Conservation (phyloP, 2,113 vertebrate species). For the Cyrtonyx montezumae region DNA sequence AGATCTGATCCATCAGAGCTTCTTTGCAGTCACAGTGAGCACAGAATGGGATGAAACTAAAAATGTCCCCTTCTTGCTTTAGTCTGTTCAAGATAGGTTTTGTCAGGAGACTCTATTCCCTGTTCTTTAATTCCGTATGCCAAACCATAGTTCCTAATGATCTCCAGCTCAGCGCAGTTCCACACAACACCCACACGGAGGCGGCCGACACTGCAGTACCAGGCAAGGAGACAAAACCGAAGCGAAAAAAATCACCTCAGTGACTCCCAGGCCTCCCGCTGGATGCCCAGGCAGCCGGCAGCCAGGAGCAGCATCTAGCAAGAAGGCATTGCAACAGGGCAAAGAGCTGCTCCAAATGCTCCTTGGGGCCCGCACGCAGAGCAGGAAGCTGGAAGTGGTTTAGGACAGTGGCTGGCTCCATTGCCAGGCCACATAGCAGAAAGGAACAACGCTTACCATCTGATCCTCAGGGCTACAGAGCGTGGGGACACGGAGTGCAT, state of each 20-base stretch:
- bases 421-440: not conserved
- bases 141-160: fast-evolving
- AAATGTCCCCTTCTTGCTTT: fast-evolving
- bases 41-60: not conserved
- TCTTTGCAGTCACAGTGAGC: not conserved
- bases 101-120: fast-evolving
- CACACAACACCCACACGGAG: not conserved
- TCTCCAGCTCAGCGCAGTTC: not conserved
- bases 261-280: not conserved
- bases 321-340: not conserved
- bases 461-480: fast-evolving
- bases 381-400: not conserved
- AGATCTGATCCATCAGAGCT: fast-evolving
- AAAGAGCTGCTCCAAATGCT: fast-evolving
- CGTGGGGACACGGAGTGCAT: fast-evolving
- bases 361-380: fast-evolving
- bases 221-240: fast-evolving
- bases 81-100: not conserved
- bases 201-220: not conserved
- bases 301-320: not conserved
- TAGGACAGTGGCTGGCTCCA: not conserved
- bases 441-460: not conserved
- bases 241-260: not conserved
- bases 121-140: not conserved
- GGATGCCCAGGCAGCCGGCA: not conserved